Percentiles rank a stretch among this genome's conserved stretches.
These are phyloP conservation scores for Zosterops hypoxanthus DNA, from an alignment of 2,113 vertebrate genomes.

Conservation along the genomic window DNA sequence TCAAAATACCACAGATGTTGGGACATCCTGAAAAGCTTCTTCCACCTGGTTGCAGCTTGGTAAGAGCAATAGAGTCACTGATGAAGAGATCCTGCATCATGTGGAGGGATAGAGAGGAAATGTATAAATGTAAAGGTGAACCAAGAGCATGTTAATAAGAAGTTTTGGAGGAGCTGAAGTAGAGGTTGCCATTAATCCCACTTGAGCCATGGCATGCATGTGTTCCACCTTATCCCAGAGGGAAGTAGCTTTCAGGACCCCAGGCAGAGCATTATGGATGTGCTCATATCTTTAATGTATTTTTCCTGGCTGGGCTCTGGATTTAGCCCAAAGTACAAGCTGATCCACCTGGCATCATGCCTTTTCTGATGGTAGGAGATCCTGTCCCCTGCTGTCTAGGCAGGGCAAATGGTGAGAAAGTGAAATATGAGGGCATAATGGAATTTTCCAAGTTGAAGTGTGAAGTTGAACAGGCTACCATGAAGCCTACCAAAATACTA, in stretches of 20 bases:
- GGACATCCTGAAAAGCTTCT: background rate
- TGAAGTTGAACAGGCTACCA: background rate
- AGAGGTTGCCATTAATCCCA: background rate
- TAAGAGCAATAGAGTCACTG: background rate
- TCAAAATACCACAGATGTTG: rapidly evolving
- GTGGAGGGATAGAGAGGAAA: background rate
- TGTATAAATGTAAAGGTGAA: background rate
- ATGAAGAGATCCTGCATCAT: background rate
- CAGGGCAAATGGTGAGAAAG: background rate
- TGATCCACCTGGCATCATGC: background rate
- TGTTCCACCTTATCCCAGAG: background rate
- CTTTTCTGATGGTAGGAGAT: background rate
- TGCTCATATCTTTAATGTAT: background rate
- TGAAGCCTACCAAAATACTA: background rate
- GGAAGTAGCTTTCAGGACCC: background rate
- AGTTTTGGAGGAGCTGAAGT: background rate
- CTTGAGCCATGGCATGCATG: rapidly evolving
- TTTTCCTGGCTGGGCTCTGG: background rate
- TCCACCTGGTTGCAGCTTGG: background rate
- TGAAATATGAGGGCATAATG: background rate
- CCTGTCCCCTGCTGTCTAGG: background rate
- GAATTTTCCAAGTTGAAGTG: background rate
- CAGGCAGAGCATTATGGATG: background rate
- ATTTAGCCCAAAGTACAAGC: background rate
- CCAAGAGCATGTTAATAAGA: background rate